Conservation (phyloP, 2,888 invertebrate species). For the Camponotus fellah region DNA sequence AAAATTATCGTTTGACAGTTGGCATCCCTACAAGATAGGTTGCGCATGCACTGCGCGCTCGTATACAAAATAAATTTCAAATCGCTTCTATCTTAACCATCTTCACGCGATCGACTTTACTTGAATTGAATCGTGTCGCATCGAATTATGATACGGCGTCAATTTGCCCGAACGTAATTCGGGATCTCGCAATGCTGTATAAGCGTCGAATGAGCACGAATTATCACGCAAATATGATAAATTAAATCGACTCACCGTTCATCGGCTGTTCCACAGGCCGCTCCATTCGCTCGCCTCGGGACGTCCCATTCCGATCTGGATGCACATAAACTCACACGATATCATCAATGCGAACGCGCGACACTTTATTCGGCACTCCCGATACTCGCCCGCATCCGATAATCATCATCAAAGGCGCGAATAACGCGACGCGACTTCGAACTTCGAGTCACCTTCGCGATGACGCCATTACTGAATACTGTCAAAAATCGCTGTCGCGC, state of each 20-base stretch:
- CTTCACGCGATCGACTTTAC: neutral
- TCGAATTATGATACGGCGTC: neutral
- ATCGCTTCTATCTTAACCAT: neutral
- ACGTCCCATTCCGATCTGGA: no score
- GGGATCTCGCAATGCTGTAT: neutral
- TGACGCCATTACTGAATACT: no score
- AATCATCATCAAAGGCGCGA: no score
- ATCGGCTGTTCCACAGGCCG: neutral
- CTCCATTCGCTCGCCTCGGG: neutral
- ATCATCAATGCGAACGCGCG: no score
- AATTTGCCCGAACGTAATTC: neutral
- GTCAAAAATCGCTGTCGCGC: no score
- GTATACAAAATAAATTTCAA: slow-evolving; percentile 4
- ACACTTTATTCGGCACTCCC: no score
- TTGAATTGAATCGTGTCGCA: neutral
- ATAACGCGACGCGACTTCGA: no score
- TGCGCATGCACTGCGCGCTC: neutral
- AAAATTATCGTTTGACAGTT: neutral
- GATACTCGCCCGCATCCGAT: no score
- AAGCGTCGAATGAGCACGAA: neutral
- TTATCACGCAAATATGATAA: neutral
- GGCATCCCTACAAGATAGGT: neutral
- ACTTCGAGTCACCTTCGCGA: no score
- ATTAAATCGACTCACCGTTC: neutral
- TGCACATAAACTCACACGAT: no score